These are phyloP conservation scores for Philopotamus ludificatus DNA, from an alignment of 1,140 invertebrate genomes.

Conservation along the genomic window DNA sequence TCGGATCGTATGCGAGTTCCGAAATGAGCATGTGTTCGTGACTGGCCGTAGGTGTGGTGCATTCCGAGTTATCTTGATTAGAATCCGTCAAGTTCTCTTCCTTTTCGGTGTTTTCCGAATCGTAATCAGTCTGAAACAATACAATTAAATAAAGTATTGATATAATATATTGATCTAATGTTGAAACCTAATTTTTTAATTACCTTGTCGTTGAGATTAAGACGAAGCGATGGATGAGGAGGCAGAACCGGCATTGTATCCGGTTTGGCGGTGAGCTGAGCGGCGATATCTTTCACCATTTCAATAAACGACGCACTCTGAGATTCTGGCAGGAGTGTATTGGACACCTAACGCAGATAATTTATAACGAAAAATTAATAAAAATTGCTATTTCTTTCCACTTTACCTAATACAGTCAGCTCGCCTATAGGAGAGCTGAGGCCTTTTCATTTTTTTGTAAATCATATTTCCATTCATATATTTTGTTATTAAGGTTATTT, in stretches of 20 bases:
- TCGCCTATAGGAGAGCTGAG: too few species aligned
- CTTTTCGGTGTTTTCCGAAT: constrained; percentile 53
- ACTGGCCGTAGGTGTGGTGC: constrained; percentile 53
- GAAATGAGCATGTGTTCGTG: constrained; percentile 50
- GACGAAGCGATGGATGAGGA: constrained; percentile 46
- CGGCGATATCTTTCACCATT: constrained; percentile 81
- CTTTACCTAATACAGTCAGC: too few species aligned
- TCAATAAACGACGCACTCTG: constrained; percentile 80
- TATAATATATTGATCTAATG: constrained; percentile 25
- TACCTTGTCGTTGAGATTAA: constrained; percentile 53
- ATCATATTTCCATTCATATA: too few species aligned
- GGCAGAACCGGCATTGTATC: constrained; percentile 67
- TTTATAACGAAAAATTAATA: neutral
- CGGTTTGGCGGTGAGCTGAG: constrained; percentile 78
- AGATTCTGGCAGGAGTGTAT: constrained; percentile 78
- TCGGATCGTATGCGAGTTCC: constrained; percentile 49
- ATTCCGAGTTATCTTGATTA: constrained; percentile 56
- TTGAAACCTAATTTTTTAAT: too few species aligned
- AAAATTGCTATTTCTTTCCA: too few species aligned
- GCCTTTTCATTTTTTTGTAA: too few species aligned
- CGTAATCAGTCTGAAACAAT: constrained; percentile 47
- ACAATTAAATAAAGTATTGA: constrained; percentile 12
- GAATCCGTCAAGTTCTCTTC: constrained; percentile 56
- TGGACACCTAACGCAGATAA: constrained; percentile 63
- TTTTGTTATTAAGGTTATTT: too few species aligned